Evolutionary conservation across 2,113 vertebrate species (phyloP).

Genomic region (Alaudala cheleensis): DNA sequence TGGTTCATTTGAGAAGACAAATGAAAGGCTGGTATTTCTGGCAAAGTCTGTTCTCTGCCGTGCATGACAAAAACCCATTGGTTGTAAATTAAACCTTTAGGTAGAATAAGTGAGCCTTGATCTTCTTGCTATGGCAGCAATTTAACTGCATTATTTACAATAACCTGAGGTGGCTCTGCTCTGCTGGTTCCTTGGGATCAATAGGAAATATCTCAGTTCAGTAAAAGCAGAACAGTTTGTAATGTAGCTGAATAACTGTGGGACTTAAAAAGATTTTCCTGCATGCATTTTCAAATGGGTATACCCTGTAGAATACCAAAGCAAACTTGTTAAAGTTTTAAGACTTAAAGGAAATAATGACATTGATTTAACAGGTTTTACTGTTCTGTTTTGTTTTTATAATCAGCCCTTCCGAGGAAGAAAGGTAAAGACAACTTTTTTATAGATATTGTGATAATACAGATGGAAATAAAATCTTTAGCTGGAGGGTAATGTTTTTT

Average conservation of each 20-base stretch:
- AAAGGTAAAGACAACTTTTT: conserved; percentile 52
- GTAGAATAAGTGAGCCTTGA: background rate
- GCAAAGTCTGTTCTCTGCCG: background rate
- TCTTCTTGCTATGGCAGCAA: background rate
- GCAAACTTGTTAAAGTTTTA: background rate
- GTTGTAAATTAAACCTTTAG: background rate
- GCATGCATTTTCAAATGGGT: background rate
- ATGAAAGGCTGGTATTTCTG: background rate
- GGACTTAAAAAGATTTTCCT: background rate
- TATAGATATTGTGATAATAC: background rate
- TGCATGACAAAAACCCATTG: background rate
- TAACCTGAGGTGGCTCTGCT: background rate
- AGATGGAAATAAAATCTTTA: background rate
- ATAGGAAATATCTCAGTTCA: background rate
- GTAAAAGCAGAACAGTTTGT: background rate
- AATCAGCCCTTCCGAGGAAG: conserved; percentile 42
- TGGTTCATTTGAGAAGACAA: background rate
- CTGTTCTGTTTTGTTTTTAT: conserved; percentile 20
- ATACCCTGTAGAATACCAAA: background rate
- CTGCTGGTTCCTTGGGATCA: background rate
- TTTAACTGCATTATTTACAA: background rate
- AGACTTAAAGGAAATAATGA: background rate
- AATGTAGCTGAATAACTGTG: background rate
- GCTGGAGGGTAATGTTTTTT: background rate
- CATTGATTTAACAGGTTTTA: background rate